A percentile compares a stretch with the other conserved stretches of the same genome.
These are phyloP conservation scores for Ryuthela nishihirai DNA, from an alignment of 2,888 invertebrate species.

Conservation along the genomic window DNA sequence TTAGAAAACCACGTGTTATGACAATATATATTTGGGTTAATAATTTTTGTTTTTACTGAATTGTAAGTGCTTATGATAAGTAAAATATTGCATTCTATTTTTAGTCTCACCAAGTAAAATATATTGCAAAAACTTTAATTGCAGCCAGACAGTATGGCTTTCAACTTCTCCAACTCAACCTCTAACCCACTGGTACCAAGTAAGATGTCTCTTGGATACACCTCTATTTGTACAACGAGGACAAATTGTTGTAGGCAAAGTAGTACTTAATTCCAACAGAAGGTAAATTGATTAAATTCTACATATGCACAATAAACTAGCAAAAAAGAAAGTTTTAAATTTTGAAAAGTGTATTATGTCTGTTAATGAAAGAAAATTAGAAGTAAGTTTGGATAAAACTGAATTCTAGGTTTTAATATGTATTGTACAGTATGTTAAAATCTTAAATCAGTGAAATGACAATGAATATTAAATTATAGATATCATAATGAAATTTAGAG, in stretches of 20 bases:
- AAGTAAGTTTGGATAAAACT: too few relatives aligned
- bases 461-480: too few relatives aligned
- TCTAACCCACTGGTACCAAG: slow-evolving; percentile 94
- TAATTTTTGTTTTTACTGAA: background rate
- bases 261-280: slow-evolving; percentile 85
- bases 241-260: slow-evolving; percentile 80
- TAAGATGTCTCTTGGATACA: slow-evolving; percentile 87
- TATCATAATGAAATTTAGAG: too few relatives aligned
- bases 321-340: too few relatives aligned
- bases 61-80: background rate
- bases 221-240: slow-evolving; percentile 94
- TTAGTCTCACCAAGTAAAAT: background rate
- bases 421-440: too few relatives aligned
- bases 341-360: too few relatives aligned
- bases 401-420: too few relatives aligned
- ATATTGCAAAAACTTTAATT: background rate
- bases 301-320: too few relatives aligned
- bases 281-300: too few relatives aligned
- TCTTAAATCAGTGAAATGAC: too few relatives aligned
- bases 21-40: background rate
- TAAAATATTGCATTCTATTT: too few relatives aligned
- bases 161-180: slow-evolving; percentile 98
- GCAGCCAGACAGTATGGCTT: slow-evolving; percentile 80
- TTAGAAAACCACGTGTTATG: background rate
- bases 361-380: too few relatives aligned